Evolutionary conservation across 1,140 invertebrate genomes (phyloP).

Genomic region (Drosophila kurseongensis): DNA sequence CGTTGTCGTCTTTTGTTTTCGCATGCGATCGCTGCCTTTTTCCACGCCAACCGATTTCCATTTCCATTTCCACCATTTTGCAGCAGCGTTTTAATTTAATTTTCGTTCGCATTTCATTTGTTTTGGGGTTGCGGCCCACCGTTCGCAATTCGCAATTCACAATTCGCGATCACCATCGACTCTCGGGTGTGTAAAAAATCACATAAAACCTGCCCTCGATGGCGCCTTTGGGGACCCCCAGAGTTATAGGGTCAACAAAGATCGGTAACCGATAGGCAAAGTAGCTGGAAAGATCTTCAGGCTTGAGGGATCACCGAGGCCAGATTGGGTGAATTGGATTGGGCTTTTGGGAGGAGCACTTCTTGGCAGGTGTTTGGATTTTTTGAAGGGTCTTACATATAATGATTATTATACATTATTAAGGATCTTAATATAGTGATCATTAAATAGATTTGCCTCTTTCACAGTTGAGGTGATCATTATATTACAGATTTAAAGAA

Average conservation of each 20-base stretch:
- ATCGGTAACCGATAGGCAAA: slow-evolving; percentile 38
- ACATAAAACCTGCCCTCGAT: slow-evolving; percentile 78
- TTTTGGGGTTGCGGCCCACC: slow-evolving; percentile 29
- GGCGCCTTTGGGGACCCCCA: slow-evolving; percentile 52
- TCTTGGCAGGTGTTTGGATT: too few species aligned
- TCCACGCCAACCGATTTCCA: slow-evolving; percentile 33
- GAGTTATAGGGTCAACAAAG: slow-evolving; percentile 5
- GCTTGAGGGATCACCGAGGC: slow-evolving; percentile 11
- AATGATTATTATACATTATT: too few species aligned
- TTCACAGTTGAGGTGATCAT: too few species aligned
- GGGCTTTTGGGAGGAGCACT: not conserved
- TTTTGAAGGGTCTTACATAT: too few species aligned
- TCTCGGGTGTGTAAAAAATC: slow-evolving; percentile 73
- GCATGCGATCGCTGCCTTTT: slow-evolving; percentile 44
- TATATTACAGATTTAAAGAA: too few species aligned
- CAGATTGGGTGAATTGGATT: not conserved
- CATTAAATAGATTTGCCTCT: too few species aligned
- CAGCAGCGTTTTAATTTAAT: slow-evolving; percentile 71
- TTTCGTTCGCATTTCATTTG: slow-evolving; percentile 66
- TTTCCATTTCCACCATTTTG: slow-evolving; percentile 67
- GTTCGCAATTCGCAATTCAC: slow-evolving; percentile 29
- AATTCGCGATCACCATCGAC: slow-evolving; percentile 32
- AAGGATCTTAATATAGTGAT: too few species aligned
- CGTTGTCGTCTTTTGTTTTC: slow-evolving; percentile 54
- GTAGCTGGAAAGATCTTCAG: slow-evolving; percentile 15